Evolutionary conservation across 2,113 vertebrate species (phyloP).

Genomic region (Hypanus sabinus): DNA sequence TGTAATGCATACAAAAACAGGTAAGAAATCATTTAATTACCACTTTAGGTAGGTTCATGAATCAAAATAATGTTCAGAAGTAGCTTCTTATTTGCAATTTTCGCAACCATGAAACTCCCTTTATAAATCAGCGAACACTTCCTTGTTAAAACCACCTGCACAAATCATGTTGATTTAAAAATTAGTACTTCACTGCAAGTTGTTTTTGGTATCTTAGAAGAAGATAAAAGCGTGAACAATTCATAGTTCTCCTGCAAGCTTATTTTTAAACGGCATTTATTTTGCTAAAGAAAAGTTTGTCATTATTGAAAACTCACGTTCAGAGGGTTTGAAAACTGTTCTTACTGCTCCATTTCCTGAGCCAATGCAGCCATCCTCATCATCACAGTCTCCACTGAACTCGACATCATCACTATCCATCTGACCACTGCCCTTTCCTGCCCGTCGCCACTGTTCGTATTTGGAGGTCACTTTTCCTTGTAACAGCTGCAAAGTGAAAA

Average conservation of each 20-base stretch:
- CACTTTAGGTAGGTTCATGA: neutral
- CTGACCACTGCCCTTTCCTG: conserved; percentile 65
- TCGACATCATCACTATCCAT: conserved; percentile 45
- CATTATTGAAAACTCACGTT: conserved; percentile 61
- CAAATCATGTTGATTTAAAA: neutral
- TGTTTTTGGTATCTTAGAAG: neutral
- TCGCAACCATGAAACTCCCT: neutral
- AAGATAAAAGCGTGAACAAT: neutral
- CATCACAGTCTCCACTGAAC: conserved; percentile 77
- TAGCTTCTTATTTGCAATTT: neutral
- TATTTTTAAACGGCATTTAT: neutral
- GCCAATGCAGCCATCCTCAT: conserved; percentile 72
- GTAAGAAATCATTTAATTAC: neutral
- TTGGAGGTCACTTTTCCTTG: conserved; percentile 68
- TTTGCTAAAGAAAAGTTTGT: neutral
- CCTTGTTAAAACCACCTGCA: neutral
- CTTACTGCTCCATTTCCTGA: conserved; percentile 66
- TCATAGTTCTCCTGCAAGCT: neutral
- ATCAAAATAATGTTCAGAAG: neutral
- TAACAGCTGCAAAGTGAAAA: conserved; percentile 55
- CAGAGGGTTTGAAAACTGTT: conserved; percentile 53
- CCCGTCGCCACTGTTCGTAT: conserved; percentile 61
- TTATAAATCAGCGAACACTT: neutral
- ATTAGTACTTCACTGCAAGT: too few relatives aligned
- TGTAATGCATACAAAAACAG: too few relatives aligned